Evolutionary conservation across 2,888 invertebrate genomes (phyloP).

Genomic region (Theristus sp.): DNA sequence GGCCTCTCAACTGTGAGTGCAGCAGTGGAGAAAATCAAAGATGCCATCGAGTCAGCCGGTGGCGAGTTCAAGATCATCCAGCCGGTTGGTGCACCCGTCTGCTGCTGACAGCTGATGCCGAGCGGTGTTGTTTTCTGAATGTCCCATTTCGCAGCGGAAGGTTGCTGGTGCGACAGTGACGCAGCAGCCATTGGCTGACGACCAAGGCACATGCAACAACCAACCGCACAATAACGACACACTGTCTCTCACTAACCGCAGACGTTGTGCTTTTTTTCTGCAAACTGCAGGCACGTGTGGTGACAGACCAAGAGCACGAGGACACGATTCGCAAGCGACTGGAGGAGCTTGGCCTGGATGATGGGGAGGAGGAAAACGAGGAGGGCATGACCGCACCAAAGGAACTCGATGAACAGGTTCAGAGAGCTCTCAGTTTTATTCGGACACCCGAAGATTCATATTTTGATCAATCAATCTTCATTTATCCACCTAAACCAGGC

Average conservation of each 20-base stretch:
- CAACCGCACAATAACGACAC: no score
- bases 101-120: not conserved
- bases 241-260: no score
- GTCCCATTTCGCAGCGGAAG: slow-evolving; percentile 49
- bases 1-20: slow-evolving; percentile 71
- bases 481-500: no score
- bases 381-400: slow-evolving; percentile 13
- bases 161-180: slow-evolving; percentile 93
- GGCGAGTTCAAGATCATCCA: slow-evolving; percentile 86
- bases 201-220: slow-evolving; percentile 1
- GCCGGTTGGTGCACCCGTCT: slow-evolving; percentile 63
- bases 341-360: slow-evolving; percentile 15
- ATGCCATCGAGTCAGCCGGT: slow-evolving; percentile 54
- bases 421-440: no score
- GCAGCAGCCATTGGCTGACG: slow-evolving; percentile 52
- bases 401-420: slow-evolving; percentile 7
- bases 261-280: no score
- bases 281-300: not conserved
- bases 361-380: slow-evolving; percentile 17
- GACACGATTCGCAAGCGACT: slow-evolving; percentile 7
- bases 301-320: not conserved
- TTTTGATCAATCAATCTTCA: no score
- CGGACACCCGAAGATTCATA: no score
- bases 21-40: slow-evolving; percentile 68
- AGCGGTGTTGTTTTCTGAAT: not conserved